phyloP scores from a whole-genome alignment of 2,113 vertebrate genomes.

The Phylloscopus whistleri region DNA sequence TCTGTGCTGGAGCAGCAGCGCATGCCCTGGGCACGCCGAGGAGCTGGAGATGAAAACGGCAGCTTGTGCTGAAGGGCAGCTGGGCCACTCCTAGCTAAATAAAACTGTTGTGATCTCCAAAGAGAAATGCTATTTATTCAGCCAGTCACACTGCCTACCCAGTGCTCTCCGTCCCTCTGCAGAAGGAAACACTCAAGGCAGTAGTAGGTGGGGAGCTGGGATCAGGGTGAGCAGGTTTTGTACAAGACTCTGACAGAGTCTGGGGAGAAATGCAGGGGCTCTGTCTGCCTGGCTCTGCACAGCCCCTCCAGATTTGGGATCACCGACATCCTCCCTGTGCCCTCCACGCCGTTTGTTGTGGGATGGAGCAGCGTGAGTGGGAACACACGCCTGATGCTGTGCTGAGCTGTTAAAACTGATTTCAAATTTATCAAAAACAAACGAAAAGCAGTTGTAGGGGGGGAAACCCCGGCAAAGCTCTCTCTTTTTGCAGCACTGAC shows the following conservation, averaged over 20 bases:
- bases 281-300: not conserved
- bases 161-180: rapidly evolving
- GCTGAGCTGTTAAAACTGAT: not conserved
- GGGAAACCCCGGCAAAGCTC: rapidly evolving
- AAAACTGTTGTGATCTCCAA: not conserved
- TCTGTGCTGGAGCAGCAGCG: rapidly evolving
- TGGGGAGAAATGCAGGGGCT: not conserved
- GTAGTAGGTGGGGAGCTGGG: not conserved
- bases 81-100: not conserved
- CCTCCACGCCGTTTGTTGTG: rapidly evolving
- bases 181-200: not conserved
- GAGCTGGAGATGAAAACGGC: not conserved
- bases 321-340: not conserved
- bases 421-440: not conserved
- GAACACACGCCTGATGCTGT: not conserved
- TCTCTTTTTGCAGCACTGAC: not conserved
- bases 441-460: rapidly evolving
- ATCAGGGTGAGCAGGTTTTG: not conserved
- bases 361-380: not conserved
- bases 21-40: rapidly evolving
- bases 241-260: not conserved
- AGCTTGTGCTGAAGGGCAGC: not conserved
- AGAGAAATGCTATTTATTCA: not conserved
- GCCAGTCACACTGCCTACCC: not conserved
- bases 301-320: not conserved